Evolutionary conservation across 2,888 invertebrate species (phyloP).

Genomic region (Brachyopa scutellaris): DNA sequence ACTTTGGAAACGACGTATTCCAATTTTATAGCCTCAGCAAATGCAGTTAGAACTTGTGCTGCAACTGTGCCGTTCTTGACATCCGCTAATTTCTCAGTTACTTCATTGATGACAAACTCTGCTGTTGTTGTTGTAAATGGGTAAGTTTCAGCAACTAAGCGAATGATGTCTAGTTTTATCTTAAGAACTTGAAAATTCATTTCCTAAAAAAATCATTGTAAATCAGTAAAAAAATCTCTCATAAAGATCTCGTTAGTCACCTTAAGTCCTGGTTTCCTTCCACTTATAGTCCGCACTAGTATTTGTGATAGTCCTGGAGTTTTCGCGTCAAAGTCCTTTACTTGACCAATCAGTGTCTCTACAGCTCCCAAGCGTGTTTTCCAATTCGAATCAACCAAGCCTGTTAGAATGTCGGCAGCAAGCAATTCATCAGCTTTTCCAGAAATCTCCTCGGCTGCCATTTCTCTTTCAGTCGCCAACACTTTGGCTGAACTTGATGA

Average conservation of each 20-base stretch:
- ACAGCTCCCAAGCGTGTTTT: constrained; percentile 90
- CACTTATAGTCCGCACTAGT: constrained; percentile 87
- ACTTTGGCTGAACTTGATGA: constrained; percentile 79
- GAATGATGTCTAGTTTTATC: constrained; percentile 90
- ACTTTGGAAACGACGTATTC: constrained; percentile 89
- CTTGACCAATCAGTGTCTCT: constrained; percentile 86
- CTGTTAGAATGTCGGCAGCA: constrained; percentile 85
- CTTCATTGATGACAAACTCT: constrained; percentile 89
- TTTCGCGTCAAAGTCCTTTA: constrained; percentile 85
- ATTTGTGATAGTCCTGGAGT: constrained; percentile 88
- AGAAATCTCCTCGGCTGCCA: constrained; percentile 90
- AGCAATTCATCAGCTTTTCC: constrained; percentile 87
- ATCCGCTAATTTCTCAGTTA: constrained; percentile 93
- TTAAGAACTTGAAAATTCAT: constrained; percentile 96
- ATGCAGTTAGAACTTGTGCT: constrained; percentile 85
- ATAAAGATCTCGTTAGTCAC: constrained; percentile 43
- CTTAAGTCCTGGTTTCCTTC: constrained; percentile 91
- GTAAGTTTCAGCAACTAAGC: constrained; percentile 89
- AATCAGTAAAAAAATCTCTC: constrained; percentile 74
- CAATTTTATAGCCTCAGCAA: constrained; percentile 90
- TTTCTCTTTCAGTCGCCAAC: constrained; percentile 84
- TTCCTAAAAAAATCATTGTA: constrained; percentile 85
- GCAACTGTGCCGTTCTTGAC: constrained; percentile 88
- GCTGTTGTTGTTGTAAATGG: constrained; percentile 88
- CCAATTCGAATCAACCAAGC: constrained; percentile 91